phyloP scores from a whole-genome alignment of 1,140 invertebrate genomes.

The Nephila pilipes region DNA sequence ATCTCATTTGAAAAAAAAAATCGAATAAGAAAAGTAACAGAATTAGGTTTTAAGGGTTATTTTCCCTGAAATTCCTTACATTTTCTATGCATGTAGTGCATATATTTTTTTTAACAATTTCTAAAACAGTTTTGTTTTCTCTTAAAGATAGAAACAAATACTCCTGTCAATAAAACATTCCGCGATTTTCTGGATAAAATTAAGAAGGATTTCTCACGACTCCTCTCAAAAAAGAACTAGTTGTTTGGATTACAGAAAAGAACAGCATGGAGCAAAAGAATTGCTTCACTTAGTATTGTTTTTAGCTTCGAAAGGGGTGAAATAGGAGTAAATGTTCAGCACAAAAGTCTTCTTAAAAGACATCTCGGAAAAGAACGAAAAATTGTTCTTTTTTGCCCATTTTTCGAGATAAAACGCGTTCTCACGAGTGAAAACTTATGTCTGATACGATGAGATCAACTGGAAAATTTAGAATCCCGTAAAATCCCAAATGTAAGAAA shows the following conservation, averaged over 20 bases:
- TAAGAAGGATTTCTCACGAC: not conserved
- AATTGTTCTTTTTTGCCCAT: not conserved
- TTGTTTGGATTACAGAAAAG: no score
- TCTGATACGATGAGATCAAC: conserved; percentile 24
- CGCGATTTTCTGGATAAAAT: not conserved
- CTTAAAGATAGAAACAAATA: no score
- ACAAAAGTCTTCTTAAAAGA: not conserved
- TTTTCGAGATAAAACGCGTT: not conserved
- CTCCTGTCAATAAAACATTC: no score
- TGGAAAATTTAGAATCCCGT: conserved; percentile 24
- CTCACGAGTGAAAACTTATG: conserved; percentile 10
- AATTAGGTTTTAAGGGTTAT: no score
- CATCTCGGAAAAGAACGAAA: not conserved
- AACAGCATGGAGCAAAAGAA: not conserved
- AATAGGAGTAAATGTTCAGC: not conserved
- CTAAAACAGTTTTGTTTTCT: no score
- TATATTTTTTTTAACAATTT: no score
- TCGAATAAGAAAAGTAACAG: no score
- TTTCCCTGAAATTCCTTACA: no score
- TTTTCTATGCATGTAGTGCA: no score
- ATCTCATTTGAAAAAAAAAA: no score
- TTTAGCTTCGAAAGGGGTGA: not conserved
- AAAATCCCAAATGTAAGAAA: conserved; percentile 5
- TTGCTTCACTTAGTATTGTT: not conserved
- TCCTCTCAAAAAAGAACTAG: not conserved